Conservation (phyloP, 2,888 invertebrate species). For the Brassicogethes aeneus region DNA sequence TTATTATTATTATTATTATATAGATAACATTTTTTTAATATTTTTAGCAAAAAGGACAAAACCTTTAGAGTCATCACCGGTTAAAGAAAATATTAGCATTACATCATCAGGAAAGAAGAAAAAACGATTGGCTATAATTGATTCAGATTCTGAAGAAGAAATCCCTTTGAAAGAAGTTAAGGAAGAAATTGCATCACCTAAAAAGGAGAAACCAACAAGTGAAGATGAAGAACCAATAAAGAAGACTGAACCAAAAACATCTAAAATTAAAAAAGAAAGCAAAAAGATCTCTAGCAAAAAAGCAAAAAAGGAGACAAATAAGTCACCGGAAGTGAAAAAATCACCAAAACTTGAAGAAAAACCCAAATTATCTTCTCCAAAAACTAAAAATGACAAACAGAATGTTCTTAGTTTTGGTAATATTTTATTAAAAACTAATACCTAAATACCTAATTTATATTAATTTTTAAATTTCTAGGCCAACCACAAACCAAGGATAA, state of each 20-base stretch:
- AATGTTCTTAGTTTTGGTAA: neutral
- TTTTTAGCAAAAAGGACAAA: neutral
- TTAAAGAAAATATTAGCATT: neutral
- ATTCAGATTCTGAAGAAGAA: conserved; percentile 18
- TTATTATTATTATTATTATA: neutral
- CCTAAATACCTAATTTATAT: neutral
- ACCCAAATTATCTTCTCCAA: neutral
- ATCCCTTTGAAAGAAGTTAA: conserved; percentile 1
- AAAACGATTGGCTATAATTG: conserved; percentile 9
- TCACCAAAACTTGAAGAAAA: conserved; percentile 7
- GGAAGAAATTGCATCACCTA: neutral
- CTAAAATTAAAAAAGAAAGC: neutral
- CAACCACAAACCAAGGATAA: neutral
- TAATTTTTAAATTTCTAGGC: neutral
- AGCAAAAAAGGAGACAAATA: neutral
- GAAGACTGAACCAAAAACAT: neutral
- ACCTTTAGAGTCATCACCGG: neutral
- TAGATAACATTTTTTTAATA: too few relatives aligned
- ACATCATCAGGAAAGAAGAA: conserved; percentile 9
- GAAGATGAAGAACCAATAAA: neutral
- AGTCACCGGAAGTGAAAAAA: neutral
- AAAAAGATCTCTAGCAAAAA: neutral
- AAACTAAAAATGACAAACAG: neutral
- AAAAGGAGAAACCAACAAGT: neutral
- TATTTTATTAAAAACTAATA: neutral